phyloP scores from a whole-genome alignment of 1,140 invertebrate genomes.

The Drosophila sechellia region DNA sequence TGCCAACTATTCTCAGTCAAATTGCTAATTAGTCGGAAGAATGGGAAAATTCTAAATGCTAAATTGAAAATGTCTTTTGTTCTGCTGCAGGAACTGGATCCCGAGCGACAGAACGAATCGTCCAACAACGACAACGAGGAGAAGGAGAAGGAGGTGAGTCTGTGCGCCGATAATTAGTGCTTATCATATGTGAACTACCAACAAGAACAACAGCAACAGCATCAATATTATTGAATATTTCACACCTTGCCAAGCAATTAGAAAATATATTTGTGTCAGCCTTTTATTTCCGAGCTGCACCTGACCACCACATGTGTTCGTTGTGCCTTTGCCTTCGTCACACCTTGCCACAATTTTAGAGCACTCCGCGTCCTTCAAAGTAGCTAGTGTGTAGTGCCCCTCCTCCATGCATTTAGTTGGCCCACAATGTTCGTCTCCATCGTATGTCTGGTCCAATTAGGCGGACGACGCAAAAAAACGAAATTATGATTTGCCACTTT shows the following conservation, averaged over 20 bases:
- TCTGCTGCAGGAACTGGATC: conserved; percentile 85
- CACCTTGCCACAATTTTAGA: conserved; percentile 72
- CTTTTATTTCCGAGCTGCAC: conserved; percentile 27
- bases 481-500: conserved; percentile 73
- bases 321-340: conserved; percentile 47
- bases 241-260: conserved; percentile 57
- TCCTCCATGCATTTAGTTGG: not conserved
- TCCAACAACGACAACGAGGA: conserved; percentile 85
- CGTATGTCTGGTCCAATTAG: conserved; percentile 73
- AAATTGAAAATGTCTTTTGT: conserved; percentile 30
- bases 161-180: not conserved
- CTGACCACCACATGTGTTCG: conserved; percentile 1
- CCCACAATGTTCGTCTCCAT: conserved; percentile 8
- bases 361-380: conserved; percentile 66
- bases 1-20: conserved; percentile 42
- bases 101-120: conserved; percentile 85
- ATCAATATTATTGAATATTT: conserved; percentile 40
- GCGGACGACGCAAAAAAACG: conserved; percentile 44
- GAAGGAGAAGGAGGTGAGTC: conserved; percentile 84
- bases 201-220: conserved; percentile 43
- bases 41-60: conserved; percentile 35
- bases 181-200: conserved; percentile 23
- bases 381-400: conserved; percentile 35
- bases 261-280: conserved; percentile 43
- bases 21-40: conserved; percentile 46